Evolutionary conservation across 2,113 vertebrate genomes (phyloP).

Genomic region (Malurus melanocephalus): DNA sequence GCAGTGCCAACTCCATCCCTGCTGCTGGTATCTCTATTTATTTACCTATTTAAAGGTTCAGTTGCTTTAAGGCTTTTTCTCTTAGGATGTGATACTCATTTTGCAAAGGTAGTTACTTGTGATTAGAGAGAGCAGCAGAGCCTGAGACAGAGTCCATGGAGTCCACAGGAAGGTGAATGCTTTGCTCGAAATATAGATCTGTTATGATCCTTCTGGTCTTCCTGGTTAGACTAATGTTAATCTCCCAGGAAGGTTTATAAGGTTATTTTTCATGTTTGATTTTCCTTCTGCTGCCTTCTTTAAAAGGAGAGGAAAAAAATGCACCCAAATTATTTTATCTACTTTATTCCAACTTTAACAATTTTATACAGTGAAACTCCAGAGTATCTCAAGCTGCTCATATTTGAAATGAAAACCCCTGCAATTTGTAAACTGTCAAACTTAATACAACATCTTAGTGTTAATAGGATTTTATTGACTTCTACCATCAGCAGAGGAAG

Average conservation of each 20-base stretch:
- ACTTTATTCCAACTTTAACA: constrained; percentile 7
- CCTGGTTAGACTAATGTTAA: not conserved
- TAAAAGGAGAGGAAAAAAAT: not conserved
- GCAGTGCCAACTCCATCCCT: constrained; percentile 14
- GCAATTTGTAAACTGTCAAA: constrained; percentile 58
- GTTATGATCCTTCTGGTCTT: not conserved
- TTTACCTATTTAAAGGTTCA: constrained; percentile 28
- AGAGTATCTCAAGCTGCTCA: not conserved
- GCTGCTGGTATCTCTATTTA: constrained; percentile 27
- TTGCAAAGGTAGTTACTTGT: constrained; percentile 3
- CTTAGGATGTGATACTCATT: not conserved
- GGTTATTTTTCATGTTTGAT: not conserved
- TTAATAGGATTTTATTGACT: constrained; percentile 62
- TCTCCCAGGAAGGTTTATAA: constrained; percentile 15
- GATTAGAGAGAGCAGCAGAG: not conserved
- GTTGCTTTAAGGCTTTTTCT: constrained; percentile 14
- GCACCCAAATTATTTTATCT: not conserved
- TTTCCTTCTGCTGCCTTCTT: not conserved
- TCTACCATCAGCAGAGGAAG: constrained; percentile 44
- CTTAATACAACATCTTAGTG: constrained; percentile 37
- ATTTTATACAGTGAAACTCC: not conserved
- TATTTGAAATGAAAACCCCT: constrained; percentile 47
- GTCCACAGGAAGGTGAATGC: not conserved
- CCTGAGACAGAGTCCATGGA: not conserved
- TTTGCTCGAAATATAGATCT: not conserved